Evolutionary conservation across 2,888 invertebrate species (phyloP).

Genomic region (Callosobruchus maculatus): DNA sequence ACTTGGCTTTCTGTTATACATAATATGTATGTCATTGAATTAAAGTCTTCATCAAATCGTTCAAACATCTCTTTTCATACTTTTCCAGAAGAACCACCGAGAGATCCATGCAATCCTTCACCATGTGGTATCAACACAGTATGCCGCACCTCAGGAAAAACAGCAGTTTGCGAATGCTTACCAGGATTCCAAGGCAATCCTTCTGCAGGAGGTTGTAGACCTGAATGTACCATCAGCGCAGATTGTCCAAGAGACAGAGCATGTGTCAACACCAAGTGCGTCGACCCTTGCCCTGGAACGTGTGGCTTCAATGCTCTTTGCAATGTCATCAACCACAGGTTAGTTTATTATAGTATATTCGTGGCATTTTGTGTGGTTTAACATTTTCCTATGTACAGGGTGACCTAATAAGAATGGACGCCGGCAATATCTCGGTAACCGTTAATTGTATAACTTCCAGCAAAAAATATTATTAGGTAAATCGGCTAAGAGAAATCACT

Average conservation of each 20-base stretch:
- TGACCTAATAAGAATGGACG: too few relatives aligned
- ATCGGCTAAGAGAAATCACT: too few relatives aligned
- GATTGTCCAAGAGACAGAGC: constrained; percentile 73
- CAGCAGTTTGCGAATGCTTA: constrained; percentile 70
- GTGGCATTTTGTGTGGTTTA: not conserved
- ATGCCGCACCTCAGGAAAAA: constrained; percentile 56
- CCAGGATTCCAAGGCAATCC: constrained; percentile 73
- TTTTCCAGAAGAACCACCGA: constrained; percentile 33
- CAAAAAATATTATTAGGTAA: too few relatives aligned
- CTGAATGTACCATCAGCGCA: constrained; percentile 78
- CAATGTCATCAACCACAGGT: constrained; percentile 68
- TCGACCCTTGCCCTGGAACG: constrained; percentile 75
- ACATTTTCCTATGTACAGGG: too few relatives aligned
- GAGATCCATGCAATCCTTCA: constrained; percentile 54
- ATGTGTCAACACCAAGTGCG: constrained; percentile 75
- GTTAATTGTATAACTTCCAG: too few relatives aligned
- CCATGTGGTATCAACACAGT: constrained; percentile 78
- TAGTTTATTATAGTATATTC: not conserved
- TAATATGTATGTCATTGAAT: too few relatives aligned
- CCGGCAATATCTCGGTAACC: too few relatives aligned
- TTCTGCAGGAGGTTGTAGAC: constrained; percentile 66
- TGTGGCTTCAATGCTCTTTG: constrained; percentile 78
- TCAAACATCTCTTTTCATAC: not conserved
- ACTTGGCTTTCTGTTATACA: too few relatives aligned
- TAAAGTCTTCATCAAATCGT: too few relatives aligned